Evolutionary conservation across 2,888 invertebrate genomes (phyloP).

Genomic region (Beris morrisii): DNA sequence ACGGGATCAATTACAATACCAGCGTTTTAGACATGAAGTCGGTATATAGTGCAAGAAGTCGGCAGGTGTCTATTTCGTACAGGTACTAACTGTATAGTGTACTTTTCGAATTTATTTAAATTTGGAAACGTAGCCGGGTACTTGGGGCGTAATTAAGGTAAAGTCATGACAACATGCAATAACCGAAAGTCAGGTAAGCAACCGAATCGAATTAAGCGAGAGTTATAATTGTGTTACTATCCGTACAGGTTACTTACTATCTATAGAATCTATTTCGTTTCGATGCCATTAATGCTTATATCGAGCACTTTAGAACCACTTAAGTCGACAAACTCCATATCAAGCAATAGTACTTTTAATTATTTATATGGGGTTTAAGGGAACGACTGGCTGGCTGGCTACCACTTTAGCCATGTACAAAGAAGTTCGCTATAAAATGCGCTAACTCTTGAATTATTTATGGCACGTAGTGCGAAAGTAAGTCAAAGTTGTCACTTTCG

Average conservation of each 20-base stretch:
- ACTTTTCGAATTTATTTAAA: no score
- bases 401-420: background rate
- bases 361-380: background rate
- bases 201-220: background rate
- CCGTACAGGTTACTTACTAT: no score
- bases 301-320: no score
- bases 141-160: slow-evolving; percentile 14
- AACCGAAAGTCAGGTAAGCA: slow-evolving; percentile 22
- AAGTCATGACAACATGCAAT: slow-evolving; percentile 25
- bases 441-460: slow-evolving; percentile 33
- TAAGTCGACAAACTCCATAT: no score
- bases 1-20: slow-evolving; percentile 24
- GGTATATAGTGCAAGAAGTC: slow-evolving; percentile 15
- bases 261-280: no score
- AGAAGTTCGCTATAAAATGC: background rate
- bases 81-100: no score
- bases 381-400: background rate
- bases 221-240: no score
- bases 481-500: slow-evolving; percentile 34
- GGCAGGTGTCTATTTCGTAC: no score
- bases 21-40: slow-evolving; percentile 1
- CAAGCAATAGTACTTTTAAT: no score
- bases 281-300: no score
- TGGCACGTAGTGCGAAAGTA: slow-evolving; percentile 35
- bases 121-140: no score